Conservation (phyloP, 2,888 invertebrate species). For the Catocala sponsa region DNA sequence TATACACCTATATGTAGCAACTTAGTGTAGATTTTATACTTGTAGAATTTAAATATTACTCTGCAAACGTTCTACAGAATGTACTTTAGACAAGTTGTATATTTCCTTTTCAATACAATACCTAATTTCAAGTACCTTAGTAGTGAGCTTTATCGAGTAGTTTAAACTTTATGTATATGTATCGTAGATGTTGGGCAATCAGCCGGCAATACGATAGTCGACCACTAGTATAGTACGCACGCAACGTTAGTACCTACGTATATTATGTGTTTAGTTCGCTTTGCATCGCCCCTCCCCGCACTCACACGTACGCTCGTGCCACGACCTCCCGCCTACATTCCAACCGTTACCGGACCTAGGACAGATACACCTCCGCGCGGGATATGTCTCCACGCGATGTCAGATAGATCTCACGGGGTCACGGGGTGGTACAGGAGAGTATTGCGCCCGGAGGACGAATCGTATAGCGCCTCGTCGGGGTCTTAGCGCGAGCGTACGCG, state of each 20-base stretch:
- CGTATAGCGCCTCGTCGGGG: slow-evolving; percentile 8
- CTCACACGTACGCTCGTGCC: slow-evolving; percentile 62
- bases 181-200: slow-evolving; percentile 24
- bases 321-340: slow-evolving; percentile 28
- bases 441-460: neutral
- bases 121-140: slow-evolving; percentile 3
- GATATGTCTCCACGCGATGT: slow-evolving; percentile 5
- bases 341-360: neutral
- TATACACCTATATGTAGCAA: slow-evolving; percentile 20
- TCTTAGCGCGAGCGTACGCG: slow-evolving; percentile 28
- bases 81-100: neutral
- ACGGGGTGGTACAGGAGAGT: too few relatives aligned
- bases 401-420: too few relatives aligned
- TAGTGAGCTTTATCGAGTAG: slow-evolving; percentile 39
- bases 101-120: neutral
- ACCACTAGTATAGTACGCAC: slow-evolving; percentile 51
- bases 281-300: slow-evolving; percentile 71
- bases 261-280: slow-evolving; percentile 71
- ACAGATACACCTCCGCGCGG: slow-evolving; percentile 19
- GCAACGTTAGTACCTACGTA: slow-evolving; percentile 35
- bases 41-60: slow-evolving; percentile 20
- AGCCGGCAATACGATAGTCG: slow-evolving; percentile 36
- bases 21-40: slow-evolving; percentile 28
- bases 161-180: slow-evolving; percentile 6
- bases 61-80: slow-evolving; percentile 1